A percentile compares a stretch with the other conserved stretches of the same genome.
These are phyloP conservation scores for Oceanodroma leucorhoa DNA, from an alignment of 2,797 vertebrate genomes.

Conservation along the genomic window DNA sequence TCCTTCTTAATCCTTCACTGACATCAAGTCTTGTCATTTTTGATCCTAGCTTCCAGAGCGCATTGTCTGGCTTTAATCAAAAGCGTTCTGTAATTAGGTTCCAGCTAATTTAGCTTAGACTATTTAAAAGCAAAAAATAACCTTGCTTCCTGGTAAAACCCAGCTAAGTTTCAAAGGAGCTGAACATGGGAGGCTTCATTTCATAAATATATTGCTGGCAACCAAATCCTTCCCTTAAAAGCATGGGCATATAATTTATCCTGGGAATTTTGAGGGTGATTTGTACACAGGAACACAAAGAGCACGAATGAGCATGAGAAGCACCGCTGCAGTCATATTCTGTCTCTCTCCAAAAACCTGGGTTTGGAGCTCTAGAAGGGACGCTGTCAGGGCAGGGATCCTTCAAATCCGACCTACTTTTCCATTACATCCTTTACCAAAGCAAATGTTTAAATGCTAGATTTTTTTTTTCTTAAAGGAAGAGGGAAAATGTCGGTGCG, in stretches of 20 bases:
- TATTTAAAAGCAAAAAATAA: constrained; percentile 16
- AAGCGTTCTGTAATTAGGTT: constrained; percentile 53
- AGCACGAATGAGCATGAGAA: not conserved
- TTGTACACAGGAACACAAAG: not conserved
- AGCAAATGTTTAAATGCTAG: constrained; percentile 15
- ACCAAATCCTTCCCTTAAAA: not conserved
- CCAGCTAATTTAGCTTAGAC: constrained; percentile 45
- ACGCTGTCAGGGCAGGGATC: constrained; percentile 40
- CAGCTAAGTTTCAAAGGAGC: not conserved
- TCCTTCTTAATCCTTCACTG: constrained; percentile 16
- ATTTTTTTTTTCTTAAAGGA: not conserved
- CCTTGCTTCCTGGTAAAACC: not conserved
- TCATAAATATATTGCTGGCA: not conserved
- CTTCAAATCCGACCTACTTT: constrained; percentile 64
- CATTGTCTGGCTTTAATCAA: constrained; percentile 57
- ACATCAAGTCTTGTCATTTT: constrained; percentile 20
- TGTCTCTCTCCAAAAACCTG: constrained; percentile 25
- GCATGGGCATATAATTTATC: not conserved
- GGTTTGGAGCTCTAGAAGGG: constrained; percentile 27
- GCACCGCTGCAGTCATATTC: not conserved
- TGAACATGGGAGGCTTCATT: not conserved
- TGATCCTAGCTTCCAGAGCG: not conserved
- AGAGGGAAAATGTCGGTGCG: not conserved
- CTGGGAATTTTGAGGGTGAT: not conserved
- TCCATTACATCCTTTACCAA: constrained; percentile 16